Conservation (phyloP, 2,113 vertebrate species). For the Melanotaenia duboulayi region DNA sequence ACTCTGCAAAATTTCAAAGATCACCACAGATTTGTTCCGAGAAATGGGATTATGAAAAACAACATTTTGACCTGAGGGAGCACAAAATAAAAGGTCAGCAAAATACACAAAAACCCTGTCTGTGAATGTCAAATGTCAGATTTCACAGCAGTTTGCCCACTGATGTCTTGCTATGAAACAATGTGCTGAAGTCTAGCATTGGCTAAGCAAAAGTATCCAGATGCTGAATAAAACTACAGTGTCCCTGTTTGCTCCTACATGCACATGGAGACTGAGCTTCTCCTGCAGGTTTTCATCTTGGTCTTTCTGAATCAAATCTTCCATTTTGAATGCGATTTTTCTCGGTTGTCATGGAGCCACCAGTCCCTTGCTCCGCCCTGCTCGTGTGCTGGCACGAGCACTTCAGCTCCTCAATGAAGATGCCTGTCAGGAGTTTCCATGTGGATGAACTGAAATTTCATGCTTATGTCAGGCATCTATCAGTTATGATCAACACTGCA, state of each 20-base stretch:
- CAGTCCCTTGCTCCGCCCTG: background rate
- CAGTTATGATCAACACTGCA: background rate
- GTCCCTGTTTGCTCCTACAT: background rate
- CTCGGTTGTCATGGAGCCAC: too few species aligned
- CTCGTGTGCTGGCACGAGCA: background rate
- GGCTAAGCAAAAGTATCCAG: background rate
- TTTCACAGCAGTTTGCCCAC: too few species aligned
- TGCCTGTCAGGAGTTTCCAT: conserved; percentile 9
- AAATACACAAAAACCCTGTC: too few species aligned
- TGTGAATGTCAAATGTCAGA: too few species aligned
- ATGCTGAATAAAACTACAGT: background rate
- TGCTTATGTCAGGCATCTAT: conserved; percentile 9
- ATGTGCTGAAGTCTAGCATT: background rate
- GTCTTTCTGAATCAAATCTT: background rate
- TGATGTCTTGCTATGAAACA: conserved; percentile 1
- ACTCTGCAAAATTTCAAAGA: too few species aligned
- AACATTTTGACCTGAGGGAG: too few species aligned
- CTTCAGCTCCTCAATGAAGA: conserved; percentile 1
- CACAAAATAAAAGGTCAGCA: too few species aligned
- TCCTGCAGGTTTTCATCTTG: background rate
- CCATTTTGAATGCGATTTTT: background rate
- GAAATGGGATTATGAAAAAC: too few species aligned
- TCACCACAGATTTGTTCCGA: too few species aligned
- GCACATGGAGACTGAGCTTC: background rate
- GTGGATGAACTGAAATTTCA: conserved; percentile 6